Conservation (phyloP, 1,140 invertebrate species). For the Coelopa frigida region DNA sequence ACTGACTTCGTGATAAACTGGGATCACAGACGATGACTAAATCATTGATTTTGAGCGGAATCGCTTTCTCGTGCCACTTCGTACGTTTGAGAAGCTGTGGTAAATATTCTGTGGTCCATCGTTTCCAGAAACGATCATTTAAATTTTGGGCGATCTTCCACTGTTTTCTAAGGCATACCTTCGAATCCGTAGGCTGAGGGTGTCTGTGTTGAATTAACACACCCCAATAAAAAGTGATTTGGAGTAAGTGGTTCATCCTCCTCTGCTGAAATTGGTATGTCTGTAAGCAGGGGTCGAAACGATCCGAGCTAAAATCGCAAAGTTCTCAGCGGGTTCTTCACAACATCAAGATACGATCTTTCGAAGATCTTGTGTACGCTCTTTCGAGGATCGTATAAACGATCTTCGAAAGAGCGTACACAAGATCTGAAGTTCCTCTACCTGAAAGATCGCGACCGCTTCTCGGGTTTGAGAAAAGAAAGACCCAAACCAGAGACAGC, state of each 20-base stretch:
- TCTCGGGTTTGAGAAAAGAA: no score
- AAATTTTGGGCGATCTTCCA: conserved; percentile 24
- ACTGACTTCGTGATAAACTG: conserved; percentile 6
- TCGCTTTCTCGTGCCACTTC: conserved; percentile 23
- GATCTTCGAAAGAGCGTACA: no score
- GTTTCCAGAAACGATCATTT: conserved; percentile 23
- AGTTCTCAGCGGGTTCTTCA: no score
- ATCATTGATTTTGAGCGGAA: conserved; percentile 19
- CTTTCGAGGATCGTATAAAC: no score
- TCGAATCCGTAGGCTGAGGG: conserved; percentile 5
- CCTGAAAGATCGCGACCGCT: no score
- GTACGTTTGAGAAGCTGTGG: conserved; percentile 17
- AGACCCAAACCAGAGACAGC: no score
- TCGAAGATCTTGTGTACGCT: no score
- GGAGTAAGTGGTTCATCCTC: conserved; percentile 28
- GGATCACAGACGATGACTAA: conserved; percentile 26
- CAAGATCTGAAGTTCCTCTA: no score
- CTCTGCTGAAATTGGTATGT: conserved; percentile 22
- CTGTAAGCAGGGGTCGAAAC: no score
- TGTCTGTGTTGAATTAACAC: conserved; percentile 10
- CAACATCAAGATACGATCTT: no score
- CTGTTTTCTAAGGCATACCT: conserved; percentile 9
- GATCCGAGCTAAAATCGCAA: no score
- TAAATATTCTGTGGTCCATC: conserved; percentile 25
- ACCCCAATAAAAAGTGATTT: conserved; percentile 28